Conservation (phyloP, 2,888 invertebrate genomes). For the Bhutanitis thaidina region DNA sequence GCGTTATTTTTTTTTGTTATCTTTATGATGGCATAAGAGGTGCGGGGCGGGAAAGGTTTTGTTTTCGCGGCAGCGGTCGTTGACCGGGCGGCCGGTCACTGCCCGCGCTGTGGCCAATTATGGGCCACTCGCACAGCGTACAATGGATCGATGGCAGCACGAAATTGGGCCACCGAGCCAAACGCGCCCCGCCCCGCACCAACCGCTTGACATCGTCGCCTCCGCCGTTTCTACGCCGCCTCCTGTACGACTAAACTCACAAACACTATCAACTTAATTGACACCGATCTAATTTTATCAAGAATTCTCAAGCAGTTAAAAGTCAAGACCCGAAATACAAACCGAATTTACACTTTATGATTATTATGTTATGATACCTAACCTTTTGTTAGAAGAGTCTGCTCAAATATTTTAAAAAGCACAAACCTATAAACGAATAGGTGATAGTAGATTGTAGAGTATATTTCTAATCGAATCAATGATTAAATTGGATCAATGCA, state of each 20-base stretch:
- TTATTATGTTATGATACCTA: no score
- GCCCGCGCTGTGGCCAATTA: conserved; percentile 78
- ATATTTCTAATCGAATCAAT: conserved; percentile 18
- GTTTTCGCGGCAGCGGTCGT: conserved; percentile 72
- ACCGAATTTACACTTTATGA: no score
- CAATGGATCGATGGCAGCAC: conserved; percentile 79
- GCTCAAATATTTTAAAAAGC: no score
- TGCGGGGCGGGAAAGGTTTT: conserved; percentile 57
- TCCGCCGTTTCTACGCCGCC: conserved; percentile 13
- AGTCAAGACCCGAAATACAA: conserved; percentile 14
- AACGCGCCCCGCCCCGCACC: conserved; percentile 43
- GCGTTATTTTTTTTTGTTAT: conserved; percentile 4
- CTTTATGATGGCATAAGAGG: conserved; percentile 29
- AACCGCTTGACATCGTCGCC: conserved; percentile 23
- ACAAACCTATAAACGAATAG: no score
- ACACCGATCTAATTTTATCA: neutral
- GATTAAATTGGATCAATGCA: conserved; percentile 64
- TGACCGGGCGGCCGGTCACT: conserved; percentile 74
- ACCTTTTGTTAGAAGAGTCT: conserved; percentile 1
- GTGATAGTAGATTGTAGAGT: neutral
- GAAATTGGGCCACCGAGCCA: conserved; percentile 71
- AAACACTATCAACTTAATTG: conserved; percentile 10
- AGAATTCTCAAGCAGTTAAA: neutral
- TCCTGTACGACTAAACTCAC: neutral
- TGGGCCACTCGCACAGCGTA: conserved; percentile 79